phyloP scores from a whole-genome alignment of 2,888 invertebrate genomes.

The Spicauda simplicius region DNA sequence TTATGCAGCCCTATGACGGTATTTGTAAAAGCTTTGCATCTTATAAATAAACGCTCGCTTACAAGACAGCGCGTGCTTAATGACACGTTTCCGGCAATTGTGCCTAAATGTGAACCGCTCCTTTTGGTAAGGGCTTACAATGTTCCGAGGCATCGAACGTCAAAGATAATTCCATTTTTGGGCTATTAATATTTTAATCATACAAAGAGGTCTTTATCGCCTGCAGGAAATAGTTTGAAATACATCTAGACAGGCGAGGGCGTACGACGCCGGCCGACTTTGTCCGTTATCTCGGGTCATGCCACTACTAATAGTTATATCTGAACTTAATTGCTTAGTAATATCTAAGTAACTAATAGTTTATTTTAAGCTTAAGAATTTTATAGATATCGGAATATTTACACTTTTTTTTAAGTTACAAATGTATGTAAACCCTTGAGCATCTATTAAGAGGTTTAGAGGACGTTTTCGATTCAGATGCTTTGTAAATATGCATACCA shows the following conservation, averaged over 20 bases:
- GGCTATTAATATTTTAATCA: constrained; percentile 52
- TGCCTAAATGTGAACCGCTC: constrained; percentile 31
- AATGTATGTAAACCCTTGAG: too few relatives aligned
- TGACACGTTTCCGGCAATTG: constrained; percentile 42
- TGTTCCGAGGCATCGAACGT: background rate
- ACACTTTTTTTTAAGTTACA: background rate
- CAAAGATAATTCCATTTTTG: constrained; percentile 27
- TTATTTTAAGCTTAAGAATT: background rate
- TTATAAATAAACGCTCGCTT: constrained; percentile 30
- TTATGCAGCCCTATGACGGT: constrained; percentile 14
- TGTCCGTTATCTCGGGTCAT: constrained; percentile 61
- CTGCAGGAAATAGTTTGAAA: constrained; percentile 59
- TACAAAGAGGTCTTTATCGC: constrained; percentile 56
- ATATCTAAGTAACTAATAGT: constrained; percentile 1
- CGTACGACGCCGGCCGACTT: constrained; percentile 54
- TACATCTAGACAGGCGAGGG: constrained; percentile 57
- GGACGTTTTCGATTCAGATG: too few relatives aligned
- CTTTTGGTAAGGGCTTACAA: constrained; percentile 17
- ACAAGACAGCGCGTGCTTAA: constrained; percentile 29
- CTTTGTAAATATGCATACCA: too few relatives aligned
- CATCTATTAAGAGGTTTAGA: too few relatives aligned
- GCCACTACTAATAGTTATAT: constrained; percentile 50
- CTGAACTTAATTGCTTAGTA: constrained; percentile 26
- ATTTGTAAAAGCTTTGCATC: constrained; percentile 29
- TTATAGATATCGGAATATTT: background rate